Conservation (phyloP, 2,113 vertebrate species). For the Rattus norvegicus region GRCr8 NC_086019.1:126369501-126370000, state of each 20-base stretch:
- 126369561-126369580: background rate
- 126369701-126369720: background rate
- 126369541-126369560: background rate
- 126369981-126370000: background rate
- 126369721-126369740: background rate
- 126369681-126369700: background rate
- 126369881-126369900: background rate
- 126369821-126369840: background rate
- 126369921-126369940: background rate
- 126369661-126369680: background rate
- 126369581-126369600: background rate
- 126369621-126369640: background rate
- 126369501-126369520: background rate
- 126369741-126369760: background rate
- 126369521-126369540: constrained; percentile 16
- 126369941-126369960: background rate
- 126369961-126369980: constrained; percentile 26
- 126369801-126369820: background rate
- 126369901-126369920: background rate
- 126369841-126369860: background rate
- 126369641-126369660: background rate
- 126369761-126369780: background rate
- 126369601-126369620: background rate
- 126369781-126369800: background rate
- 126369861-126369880: background rate